A percentile compares a stretch with the other conserved stretches of the same genome.
Evolutionary conservation across 2,797 vertebrate genomes (phyloP).

Genomic region (Aulostomus chinensis): DNA sequence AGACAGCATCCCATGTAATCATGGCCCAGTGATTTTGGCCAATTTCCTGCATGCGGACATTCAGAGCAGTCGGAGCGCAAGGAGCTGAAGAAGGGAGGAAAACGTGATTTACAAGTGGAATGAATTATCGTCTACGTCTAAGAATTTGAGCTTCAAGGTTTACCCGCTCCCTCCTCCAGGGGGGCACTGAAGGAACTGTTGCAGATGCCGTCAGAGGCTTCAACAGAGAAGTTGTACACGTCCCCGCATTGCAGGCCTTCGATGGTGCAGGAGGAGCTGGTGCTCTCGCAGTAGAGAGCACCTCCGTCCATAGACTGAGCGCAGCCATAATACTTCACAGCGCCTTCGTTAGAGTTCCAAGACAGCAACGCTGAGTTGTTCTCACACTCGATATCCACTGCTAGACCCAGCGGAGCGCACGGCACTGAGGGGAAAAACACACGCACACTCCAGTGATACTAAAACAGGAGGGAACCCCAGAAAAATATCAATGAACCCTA

Average conservation of each 20-base stretch:
- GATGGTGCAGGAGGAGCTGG: conserved; percentile 61
- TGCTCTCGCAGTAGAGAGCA: conserved; percentile 56
- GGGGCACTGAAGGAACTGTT: conserved; percentile 69
- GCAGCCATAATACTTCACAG: conserved; percentile 60
- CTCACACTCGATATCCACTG: conserved; percentile 66
- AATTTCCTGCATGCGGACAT: conserved; percentile 46
- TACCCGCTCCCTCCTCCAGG: conserved; percentile 76
- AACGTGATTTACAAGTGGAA: background rate
- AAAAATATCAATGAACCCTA: no score
- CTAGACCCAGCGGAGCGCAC: conserved; percentile 66
- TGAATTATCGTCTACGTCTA: no score
- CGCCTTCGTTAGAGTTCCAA: conserved; percentile 66
- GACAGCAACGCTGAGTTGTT: conserved; percentile 66
- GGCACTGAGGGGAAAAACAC: conserved; percentile 65
- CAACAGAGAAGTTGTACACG: conserved; percentile 77
- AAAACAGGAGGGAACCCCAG: no score
- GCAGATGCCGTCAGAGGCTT: conserved; percentile 70
- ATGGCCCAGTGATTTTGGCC: conserved; percentile 53
- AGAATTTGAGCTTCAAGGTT: background rate
- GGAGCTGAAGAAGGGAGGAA: conserved; percentile 40
- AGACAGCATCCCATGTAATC: conserved; percentile 67
- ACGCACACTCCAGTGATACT: background rate
- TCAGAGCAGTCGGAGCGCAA: conserved; percentile 62
- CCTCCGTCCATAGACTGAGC: conserved; percentile 43
- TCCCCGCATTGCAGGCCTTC: conserved; percentile 70